Evolutionary conservation across 2,888 invertebrate species (phyloP).

Genomic region (Molanna angustata): DNA sequence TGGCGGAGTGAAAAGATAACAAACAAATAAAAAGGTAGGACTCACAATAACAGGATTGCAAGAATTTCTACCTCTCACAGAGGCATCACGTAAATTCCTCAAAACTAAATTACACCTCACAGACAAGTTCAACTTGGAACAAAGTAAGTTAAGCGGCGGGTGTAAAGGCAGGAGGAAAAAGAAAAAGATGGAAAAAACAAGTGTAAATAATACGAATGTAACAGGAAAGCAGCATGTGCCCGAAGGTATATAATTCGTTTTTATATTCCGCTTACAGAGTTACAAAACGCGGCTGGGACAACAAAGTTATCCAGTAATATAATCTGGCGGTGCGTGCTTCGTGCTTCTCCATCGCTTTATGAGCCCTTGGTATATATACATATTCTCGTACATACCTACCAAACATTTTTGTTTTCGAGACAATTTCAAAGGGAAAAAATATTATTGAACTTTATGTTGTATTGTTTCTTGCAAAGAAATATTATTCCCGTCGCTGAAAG

Average conservation of each 20-base stretch:
- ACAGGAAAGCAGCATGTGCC: conserved; percentile 31
- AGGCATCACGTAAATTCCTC: conserved; percentile 31
- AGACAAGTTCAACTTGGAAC: conserved; percentile 31
- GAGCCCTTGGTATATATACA: background rate
- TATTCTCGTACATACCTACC: too few species aligned
- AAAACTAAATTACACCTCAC: conserved; percentile 33
- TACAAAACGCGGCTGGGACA: conserved; percentile 31
- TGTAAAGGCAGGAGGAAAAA: conserved; percentile 3
- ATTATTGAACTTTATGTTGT: too few species aligned
- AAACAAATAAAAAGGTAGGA: conserved; percentile 26
- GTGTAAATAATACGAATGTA: conserved; percentile 32
- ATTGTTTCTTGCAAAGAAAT: too few species aligned
- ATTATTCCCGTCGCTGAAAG: too few species aligned
- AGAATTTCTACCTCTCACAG: conserved; percentile 25
- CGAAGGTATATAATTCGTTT: conserved; percentile 31
- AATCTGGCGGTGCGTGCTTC: conserved; percentile 31
- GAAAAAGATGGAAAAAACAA: conserved; percentile 22
- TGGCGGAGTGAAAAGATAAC: conserved; percentile 18
- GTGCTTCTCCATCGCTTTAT: conserved; percentile 12
- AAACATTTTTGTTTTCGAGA: conserved; percentile 3
- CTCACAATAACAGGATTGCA: conserved; percentile 30
- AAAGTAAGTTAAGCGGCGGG: conserved; percentile 30
- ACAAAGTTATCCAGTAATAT: conserved; percentile 32
- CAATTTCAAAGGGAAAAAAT: background rate
- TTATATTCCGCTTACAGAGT: conserved; percentile 33